These are phyloP conservation scores for Calephelis virginiensis DNA, from an alignment of 1,140 invertebrate species.

Conservation along the genomic window DNA sequence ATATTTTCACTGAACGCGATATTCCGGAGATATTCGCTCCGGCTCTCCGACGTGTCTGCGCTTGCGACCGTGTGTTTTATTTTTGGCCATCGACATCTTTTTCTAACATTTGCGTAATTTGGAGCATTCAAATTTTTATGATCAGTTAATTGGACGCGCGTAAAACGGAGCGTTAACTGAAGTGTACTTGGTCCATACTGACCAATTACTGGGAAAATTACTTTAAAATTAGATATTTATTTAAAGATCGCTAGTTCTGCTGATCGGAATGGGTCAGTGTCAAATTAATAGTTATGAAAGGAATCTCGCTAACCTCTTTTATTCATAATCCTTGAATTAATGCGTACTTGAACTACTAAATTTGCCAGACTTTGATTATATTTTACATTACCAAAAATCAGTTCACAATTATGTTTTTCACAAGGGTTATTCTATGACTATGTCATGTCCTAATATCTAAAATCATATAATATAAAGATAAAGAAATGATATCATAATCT, in stretches of 20 bases:
- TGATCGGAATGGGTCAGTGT: slow-evolving; percentile 42
- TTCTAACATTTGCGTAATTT: slow-evolving; percentile 64
- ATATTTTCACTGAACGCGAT: slow-evolving; percentile 55
- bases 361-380: too few species aligned
- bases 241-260: slow-evolving; percentile 32
- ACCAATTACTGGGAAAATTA: slow-evolving; percentile 28
- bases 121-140: slow-evolving; percentile 40
- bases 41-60: slow-evolving; percentile 45
- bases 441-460: too few species aligned
- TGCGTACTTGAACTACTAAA: too few species aligned
- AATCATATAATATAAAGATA: too few species aligned
- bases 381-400: too few species aligned
- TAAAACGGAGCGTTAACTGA: slow-evolving; percentile 25
- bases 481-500: too few species aligned
- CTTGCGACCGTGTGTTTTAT: slow-evolving; percentile 56
- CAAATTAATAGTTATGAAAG: slow-evolving; percentile 23
- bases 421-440: too few species aligned
- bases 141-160: slow-evolving; percentile 35
- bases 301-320: slow-evolving; percentile 12
- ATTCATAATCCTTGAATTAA: not conserved
- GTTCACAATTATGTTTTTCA: too few species aligned
- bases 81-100: slow-evolving; percentile 56
- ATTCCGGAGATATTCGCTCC: slow-evolving; percentile 48
- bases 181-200: slow-evolving; percentile 22
- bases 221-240: slow-evolving; percentile 40